A percentile compares a stretch with the other conserved stretches of the same genome.
phyloP scores from a whole-genome alignment of 2,113 vertebrate genomes.

The Narcine bancroftii region DNA sequence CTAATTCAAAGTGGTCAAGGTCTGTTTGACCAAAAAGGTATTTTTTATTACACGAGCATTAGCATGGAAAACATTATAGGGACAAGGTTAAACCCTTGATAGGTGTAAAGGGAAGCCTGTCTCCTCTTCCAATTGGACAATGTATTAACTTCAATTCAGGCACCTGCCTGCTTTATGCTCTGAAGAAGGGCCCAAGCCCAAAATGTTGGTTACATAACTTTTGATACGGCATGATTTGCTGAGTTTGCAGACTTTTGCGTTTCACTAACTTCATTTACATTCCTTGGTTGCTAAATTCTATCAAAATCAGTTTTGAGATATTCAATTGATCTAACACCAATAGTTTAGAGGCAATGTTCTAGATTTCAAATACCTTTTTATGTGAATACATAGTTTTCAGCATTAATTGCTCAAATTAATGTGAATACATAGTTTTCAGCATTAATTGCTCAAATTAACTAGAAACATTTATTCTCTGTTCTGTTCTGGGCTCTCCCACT shows the following conservation, averaged over 20 bases:
- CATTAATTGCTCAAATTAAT: too few relatives aligned
- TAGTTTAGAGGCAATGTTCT: not conserved
- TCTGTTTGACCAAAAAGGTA: not conserved
- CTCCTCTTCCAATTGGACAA: not conserved
- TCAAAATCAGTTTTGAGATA: not conserved
- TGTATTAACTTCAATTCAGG: not conserved
- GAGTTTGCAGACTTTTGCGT: too few relatives aligned
- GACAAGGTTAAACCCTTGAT: not conserved
- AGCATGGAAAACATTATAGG: not conserved
- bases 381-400: not conserved
- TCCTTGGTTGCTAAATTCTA: not conserved
- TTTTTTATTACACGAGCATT: too few relatives aligned
- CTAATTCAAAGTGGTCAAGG: not conserved
- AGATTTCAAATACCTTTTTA: not conserved
- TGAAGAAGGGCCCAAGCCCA: too few relatives aligned
- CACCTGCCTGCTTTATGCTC: too few relatives aligned
- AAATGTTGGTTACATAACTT: not conserved
- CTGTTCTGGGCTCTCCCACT: not conserved
- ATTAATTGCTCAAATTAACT: not conserved
- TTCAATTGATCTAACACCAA: not conserved
- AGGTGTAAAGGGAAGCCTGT: too few relatives aligned
- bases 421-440: not conserved
- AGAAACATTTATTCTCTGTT: not conserved
- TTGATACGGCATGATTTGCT: too few relatives aligned
- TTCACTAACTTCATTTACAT: too few relatives aligned